Percentiles rank a stretch among this genome's conserved stretches.
Conservation (phyloP, 2,888 invertebrate species). For the Loripinus fragilis region DNA sequence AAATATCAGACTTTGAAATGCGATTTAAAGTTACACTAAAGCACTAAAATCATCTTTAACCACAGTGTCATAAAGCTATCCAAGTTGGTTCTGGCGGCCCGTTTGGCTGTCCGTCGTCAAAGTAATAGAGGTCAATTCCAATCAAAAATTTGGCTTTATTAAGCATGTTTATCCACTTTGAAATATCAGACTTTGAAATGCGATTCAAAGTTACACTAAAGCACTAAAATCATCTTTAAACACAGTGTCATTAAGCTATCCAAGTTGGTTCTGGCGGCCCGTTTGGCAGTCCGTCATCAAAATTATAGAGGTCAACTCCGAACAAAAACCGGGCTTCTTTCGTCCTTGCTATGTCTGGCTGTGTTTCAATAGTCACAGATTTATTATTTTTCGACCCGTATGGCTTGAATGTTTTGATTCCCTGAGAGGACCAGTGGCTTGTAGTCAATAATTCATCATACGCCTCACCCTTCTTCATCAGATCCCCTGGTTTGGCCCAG, state of each 20-base stretch:
- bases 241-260: conserved; percentile 9
- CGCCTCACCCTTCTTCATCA: conserved; percentile 49
- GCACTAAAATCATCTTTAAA: too few species aligned
- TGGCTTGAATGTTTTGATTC: conserved; percentile 22
- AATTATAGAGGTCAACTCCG: conserved; percentile 50
- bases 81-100: conserved; percentile 52
- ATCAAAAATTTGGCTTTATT: conserved; percentile 50
- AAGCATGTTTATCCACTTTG: too few species aligned
- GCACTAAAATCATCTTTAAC: too few species aligned
- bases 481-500: conserved; percentile 58
- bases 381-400: neutral
- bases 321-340: conserved; percentile 51
- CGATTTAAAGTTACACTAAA: too few species aligned
- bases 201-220: too few species aligned
- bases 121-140: conserved; percentile 50
- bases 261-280: conserved; percentile 52
- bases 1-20: too few species aligned
- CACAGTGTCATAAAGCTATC: conserved; percentile 5
- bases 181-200: too few species aligned
- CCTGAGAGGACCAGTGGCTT: conserved; percentile 64
- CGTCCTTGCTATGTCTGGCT: conserved; percentile 63
- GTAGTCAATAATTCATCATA: conserved; percentile 57
- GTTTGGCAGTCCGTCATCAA: conserved; percentile 49
- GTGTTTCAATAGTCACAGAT: neutral
- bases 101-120: conserved; percentile 49